Base-by-base conservation (phyloP, 1,140 invertebrate species). In the Wasmannia auropunctata region DNA sequence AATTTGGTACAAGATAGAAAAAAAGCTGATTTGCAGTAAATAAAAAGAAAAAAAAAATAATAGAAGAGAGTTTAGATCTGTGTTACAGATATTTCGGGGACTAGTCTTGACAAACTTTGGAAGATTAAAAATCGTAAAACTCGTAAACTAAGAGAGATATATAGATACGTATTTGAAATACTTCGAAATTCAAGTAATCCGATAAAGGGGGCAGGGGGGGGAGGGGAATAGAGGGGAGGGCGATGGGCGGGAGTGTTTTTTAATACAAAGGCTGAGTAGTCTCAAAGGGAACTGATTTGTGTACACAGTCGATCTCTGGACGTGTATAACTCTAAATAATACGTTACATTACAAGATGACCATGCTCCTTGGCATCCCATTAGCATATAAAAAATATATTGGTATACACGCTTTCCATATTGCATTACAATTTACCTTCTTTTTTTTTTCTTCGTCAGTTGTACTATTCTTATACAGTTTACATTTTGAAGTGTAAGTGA, bases 341-440 rank as follows among this genome's bases (percentile, higher is more conserved):
- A 91, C 79, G 85, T 87, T 90, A 89, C 77, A 90, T 93, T 89
- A 86, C 67, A 85, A 90, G 86, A 83, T 67, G 88, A 91, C 88
- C 91, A 91, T 91, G 92, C 91, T 91, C 88, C 89, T 92, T 91
- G 89, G 90, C 92, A 93, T 94, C 91, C 90, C 92, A 89, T 94
- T 92, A 91, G 92, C 91, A 94, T 94, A 94, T 95, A 95, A 94
- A 95, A 95, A 94, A 95, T 94, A 95, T 95, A 94, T 94, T 93
- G 91, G 91, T 94, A 93, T 93, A 94, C 92, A 92, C 94, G 93
- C 92, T 93, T 93, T 93, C 90, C 92, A 88, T 93, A 94, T 93
- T 92, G 92, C 93, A 93, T 93, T 94, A 93, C 90, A 87, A 91
- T 93, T 92, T 93, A 92, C 85, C 87, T 92, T 91, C 91, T n/a